phyloP scores from a whole-genome alignment of 2,888 invertebrate genomes.

The Drosophila limbata region DNA sequence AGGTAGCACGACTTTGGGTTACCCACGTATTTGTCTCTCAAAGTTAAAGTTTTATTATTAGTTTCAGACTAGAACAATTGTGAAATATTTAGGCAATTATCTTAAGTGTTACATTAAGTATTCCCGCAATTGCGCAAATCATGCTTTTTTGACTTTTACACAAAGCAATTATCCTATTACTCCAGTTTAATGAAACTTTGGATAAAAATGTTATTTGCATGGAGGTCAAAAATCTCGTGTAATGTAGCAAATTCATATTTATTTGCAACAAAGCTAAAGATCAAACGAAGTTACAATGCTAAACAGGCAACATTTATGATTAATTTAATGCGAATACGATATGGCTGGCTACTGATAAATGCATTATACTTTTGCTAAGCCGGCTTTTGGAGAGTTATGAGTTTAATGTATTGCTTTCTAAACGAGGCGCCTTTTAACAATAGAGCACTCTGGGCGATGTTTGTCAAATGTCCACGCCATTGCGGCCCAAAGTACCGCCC shows the following conservation, averaged over 20 bases:
- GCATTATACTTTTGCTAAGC: conserved; percentile 1
- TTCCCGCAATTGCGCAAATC: too few relatives aligned
- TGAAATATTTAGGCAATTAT: too few relatives aligned
- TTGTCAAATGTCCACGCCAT: conserved; percentile 85
- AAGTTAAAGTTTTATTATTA: too few relatives aligned
- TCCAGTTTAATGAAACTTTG: too few relatives aligned
- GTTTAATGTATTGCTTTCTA: conserved; percentile 32
- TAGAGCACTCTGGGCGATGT: conserved; percentile 85
- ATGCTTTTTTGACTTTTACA: too few relatives aligned
- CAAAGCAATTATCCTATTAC: too few relatives aligned
- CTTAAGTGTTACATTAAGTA: too few relatives aligned
- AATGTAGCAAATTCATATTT: not conserved
- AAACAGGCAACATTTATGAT: conserved; percentile 31
- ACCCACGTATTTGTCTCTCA: too few relatives aligned
- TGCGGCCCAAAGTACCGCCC: conserved; percentile 78
- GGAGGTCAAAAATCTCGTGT: not conserved
- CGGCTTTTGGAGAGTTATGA: conserved; percentile 18
- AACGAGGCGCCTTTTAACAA: conserved; percentile 71
- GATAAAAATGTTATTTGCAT: not conserved
- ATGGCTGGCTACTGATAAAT: conserved; percentile 28
- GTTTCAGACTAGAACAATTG: too few relatives aligned
- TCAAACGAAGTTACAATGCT: conserved; percentile 41
- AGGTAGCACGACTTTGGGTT: too few relatives aligned
- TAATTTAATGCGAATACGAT: conserved; percentile 41
- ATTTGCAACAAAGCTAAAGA: conserved; percentile 42